phyloP scores from a whole-genome alignment of 2,888 invertebrate genomes.

The Danaus chrysippus region DNA sequence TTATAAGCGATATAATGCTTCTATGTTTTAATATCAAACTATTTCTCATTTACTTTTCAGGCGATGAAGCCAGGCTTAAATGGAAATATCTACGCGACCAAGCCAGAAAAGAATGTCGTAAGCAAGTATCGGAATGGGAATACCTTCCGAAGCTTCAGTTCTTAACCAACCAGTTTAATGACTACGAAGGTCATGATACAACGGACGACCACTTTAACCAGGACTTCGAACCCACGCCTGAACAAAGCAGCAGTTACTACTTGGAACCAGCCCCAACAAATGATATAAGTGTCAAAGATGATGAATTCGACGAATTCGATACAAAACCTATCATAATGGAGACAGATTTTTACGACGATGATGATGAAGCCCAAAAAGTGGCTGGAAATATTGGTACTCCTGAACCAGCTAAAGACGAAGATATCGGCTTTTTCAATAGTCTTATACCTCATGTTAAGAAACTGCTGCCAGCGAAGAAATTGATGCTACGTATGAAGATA shows the following conservation, averaged over 20 bases:
- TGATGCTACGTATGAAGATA: conserved; percentile 73
- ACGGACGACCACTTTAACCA: conserved; percentile 39
- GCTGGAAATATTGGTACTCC: conserved; percentile 31
- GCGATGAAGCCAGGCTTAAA: conserved; percentile 70
- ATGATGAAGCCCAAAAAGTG: conserved; percentile 59
- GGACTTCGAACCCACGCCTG: conserved; percentile 45
- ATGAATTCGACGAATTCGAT: conserved; percentile 72
- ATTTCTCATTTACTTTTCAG: conserved; percentile 42
- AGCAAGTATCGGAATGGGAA: conserved; percentile 68
- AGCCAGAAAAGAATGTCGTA: conserved; percentile 67
- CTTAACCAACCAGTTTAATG: conserved; percentile 68
- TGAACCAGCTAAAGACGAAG: conserved; percentile 62
- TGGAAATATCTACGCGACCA: conserved; percentile 74
- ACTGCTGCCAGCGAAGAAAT: conserved; percentile 66
- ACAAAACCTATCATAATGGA: conserved; percentile 71
- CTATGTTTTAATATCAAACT: background rate
- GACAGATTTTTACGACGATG: conserved; percentile 71
- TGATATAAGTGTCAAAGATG: conserved; percentile 53
- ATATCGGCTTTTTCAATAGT: conserved; percentile 71
- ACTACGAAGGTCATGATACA: conserved; percentile 59
- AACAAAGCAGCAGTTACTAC: conserved; percentile 52
- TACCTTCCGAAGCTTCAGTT: conserved; percentile 65
- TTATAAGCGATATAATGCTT: background rate
- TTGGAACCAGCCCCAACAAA: conserved; percentile 42
- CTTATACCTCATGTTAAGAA: conserved; percentile 70